Percentiles rank a stretch among this genome's conserved stretches.
Evolutionary conservation across 2,797 vertebrate species (phyloP).

Genomic region (Tokudaia tokunoshimensis): DNA sequence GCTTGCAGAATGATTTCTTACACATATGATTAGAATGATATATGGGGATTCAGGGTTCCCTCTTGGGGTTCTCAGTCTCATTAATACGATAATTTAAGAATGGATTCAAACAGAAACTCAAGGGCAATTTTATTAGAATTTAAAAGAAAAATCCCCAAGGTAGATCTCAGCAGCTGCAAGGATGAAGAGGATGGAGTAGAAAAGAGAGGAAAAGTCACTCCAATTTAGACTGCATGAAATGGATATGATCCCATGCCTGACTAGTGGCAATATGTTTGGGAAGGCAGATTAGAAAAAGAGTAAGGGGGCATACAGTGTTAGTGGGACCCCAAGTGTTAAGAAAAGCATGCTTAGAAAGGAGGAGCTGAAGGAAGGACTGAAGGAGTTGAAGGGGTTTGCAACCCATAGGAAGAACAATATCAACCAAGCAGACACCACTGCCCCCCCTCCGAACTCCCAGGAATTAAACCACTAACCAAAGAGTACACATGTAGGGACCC

Average conservation of each 20-base stretch:
- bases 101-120: conserved; percentile 1
- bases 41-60: neutral
- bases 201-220: neutral
- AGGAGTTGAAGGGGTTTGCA: too few relatives aligned
- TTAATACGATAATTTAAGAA: conserved; percentile 29
- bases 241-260: neutral
- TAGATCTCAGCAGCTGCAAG: neutral
- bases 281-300: neutral
- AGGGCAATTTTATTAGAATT: neutral
- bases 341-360: neutral
- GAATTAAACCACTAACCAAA: too few relatives aligned
- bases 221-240: neutral
- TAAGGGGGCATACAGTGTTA: neutral
- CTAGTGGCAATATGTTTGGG: too few relatives aligned
- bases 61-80: neutral
- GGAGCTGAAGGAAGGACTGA: too few relatives aligned
- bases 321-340: neutral
- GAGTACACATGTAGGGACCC: too few relatives aligned
- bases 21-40: neutral
- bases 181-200: neutral
- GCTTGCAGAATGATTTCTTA: neutral
- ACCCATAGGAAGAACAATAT: too few relatives aligned
- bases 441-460: too few relatives aligned
- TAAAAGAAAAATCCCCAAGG: neutral
- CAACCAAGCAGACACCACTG: too few relatives aligned